Conservation (phyloP, 1,140 invertebrate species). For the Octopus sinensis region DNA sequence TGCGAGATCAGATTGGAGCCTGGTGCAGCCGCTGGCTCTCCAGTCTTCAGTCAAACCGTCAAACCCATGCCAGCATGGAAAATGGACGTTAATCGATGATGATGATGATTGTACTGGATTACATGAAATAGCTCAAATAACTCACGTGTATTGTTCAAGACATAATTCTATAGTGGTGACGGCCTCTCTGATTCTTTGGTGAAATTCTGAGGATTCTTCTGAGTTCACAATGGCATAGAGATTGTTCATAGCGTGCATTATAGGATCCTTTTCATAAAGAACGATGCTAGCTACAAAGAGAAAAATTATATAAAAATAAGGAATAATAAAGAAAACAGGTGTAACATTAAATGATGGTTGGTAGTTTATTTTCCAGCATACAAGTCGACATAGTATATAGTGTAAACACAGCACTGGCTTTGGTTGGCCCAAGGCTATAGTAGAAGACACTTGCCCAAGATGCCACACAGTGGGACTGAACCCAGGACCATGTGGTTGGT, state of each 20-base stretch:
- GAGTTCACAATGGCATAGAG: constrained; percentile 40
- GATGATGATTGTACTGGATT: background rate
- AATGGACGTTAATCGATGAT: background rate
- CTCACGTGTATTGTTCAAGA: constrained; percentile 39
- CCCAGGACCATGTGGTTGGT: too few relatives aligned
- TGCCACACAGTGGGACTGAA: too few relatives aligned
- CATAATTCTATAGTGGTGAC: constrained; percentile 41
- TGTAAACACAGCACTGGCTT: too few relatives aligned
- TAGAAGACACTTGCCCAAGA: too few relatives aligned
- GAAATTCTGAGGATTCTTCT: constrained; percentile 22
- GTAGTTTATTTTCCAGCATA: too few relatives aligned
- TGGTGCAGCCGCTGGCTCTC: too few relatives aligned
- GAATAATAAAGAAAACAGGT: too few relatives aligned
- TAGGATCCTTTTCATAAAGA: constrained; percentile 53
- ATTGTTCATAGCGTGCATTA: constrained; percentile 42
- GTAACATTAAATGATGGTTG: too few relatives aligned
- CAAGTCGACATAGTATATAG: too few relatives aligned
- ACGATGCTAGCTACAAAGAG: constrained; percentile 43
- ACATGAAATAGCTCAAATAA: background rate
- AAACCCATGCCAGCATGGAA: background rate
- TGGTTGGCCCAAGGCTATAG: too few relatives aligned
- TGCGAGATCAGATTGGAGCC: too few relatives aligned
- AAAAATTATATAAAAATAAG: background rate
- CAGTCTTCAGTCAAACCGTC: too few relatives aligned
- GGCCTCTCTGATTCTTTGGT: constrained; percentile 33